Conservation (phyloP, 2,888 invertebrate species). For the Drosophila hamatofila region DNA sequence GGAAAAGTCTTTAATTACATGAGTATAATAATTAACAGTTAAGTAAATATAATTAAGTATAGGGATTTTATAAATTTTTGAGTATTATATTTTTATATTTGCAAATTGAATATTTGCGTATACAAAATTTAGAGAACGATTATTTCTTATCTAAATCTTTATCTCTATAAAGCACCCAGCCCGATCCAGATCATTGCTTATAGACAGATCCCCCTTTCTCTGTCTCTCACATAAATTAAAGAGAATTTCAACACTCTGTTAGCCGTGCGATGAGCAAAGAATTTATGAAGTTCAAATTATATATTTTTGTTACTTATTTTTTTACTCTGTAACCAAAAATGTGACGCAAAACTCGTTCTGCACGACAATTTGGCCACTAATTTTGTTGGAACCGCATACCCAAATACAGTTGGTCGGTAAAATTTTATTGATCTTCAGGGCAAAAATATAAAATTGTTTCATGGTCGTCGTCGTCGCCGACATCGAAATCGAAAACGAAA, state of each 20-base stretch:
- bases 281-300: constrained; percentile 56
- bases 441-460: constrained; percentile 78
- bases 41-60: background rate
- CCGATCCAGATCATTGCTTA: constrained; percentile 21
- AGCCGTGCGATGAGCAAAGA: constrained; percentile 30
- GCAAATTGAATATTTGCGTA: too few species aligned
- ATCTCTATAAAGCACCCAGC: constrained; percentile 30
- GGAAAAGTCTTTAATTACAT: constrained; percentile 16
- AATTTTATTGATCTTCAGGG: constrained; percentile 78
- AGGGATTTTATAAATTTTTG: background rate
- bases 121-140: too few species aligned
- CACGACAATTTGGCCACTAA: constrained; percentile 76
- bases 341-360: constrained; percentile 67
- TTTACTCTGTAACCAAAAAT: constrained; percentile 74
- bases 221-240: constrained; percentile 48
- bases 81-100: background rate
- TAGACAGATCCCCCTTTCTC: constrained; percentile 6
- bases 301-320: constrained; percentile 33
- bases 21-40: background rate
- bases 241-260: constrained; percentile 41
- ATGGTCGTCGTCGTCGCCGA: constrained; percentile 55
- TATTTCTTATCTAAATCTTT: constrained; percentile 28
- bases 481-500: constrained; percentile 65
- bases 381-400: constrained; percentile 62
- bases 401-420: constrained; percentile 77